Conservation (phyloP, 1,140 invertebrate species). For the Laodelphax striatellus region DNA sequence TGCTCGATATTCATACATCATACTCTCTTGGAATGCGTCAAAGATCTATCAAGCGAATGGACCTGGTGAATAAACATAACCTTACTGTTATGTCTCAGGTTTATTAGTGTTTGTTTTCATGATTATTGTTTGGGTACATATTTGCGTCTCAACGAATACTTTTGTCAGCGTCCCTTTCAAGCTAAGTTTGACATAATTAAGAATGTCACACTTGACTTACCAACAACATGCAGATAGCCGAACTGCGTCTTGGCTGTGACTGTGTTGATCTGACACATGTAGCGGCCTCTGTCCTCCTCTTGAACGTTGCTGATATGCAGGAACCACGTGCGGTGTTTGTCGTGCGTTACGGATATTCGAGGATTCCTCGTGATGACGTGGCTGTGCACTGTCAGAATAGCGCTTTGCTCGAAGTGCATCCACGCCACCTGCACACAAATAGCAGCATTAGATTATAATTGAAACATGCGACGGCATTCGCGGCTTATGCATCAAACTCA, state of each 20-base stretch:
- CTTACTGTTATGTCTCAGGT: too few species aligned
- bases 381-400: conserved; percentile 83
- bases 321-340: conserved; percentile 77
- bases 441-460: conserved; percentile 9
- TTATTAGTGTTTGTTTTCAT: too few species aligned
- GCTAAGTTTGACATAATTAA: too few species aligned
- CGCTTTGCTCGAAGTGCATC: conserved; percentile 90
- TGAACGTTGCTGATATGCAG: conserved; percentile 83
- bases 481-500: too few species aligned
- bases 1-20: too few species aligned
- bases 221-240: conserved; percentile 84
- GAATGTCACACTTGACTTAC: conserved; percentile 44
- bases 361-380: conserved; percentile 88
- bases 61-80: too few species aligned
- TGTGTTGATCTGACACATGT: conserved; percentile 95
- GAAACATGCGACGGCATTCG: too few species aligned
- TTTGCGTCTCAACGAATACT: too few species aligned
- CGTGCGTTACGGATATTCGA: conserved; percentile 78
- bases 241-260: conserved; percentile 85
- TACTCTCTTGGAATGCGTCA: too few species aligned
- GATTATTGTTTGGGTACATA: too few species aligned
- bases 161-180: too few species aligned
- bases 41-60: too few species aligned
- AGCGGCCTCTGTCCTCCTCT: conserved; percentile 79
- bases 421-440: conserved; percentile 67